Conservation (phyloP, 2,888 invertebrate species). For the Alloplasta piceator region DNA sequence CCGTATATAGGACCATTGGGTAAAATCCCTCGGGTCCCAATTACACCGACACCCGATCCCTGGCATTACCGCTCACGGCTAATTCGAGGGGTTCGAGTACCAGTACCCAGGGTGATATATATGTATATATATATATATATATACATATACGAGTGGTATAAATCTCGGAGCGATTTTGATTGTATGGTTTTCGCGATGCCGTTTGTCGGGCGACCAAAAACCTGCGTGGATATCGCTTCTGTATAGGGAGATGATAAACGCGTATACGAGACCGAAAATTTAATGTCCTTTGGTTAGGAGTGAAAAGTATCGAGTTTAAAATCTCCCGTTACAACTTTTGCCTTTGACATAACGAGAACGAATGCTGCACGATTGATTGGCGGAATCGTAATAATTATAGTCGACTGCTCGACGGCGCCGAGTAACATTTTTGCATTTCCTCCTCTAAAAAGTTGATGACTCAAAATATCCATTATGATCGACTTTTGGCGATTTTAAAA, state of each 20-base stretch:
- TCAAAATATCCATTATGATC: no score
- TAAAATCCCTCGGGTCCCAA: slow-evolving; percentile 82
- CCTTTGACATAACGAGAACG: background rate
- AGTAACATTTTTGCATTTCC: no score
- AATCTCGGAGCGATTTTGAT: slow-evolving; percentile 76
- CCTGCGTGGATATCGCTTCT: slow-evolving; percentile 2
- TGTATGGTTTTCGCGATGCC: slow-evolving; percentile 63
- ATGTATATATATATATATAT: slow-evolving; percentile 1
- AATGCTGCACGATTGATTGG: slow-evolving; percentile 25
- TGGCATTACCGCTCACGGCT: slow-evolving; percentile 81
- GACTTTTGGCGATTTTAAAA: no score
- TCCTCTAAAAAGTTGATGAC: no score
- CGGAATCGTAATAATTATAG: slow-evolving; percentile 4
- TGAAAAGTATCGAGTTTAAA: slow-evolving; percentile 53
- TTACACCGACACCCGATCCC: slow-evolving; percentile 83
- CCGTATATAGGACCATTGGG: slow-evolving; percentile 55
- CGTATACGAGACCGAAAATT: slow-evolving; percentile 35
- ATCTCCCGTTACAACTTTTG: slow-evolving; percentile 54
- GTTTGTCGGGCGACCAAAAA: slow-evolving; percentile 51
- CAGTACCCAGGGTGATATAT: no score
- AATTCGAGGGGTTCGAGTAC: slow-evolving; percentile 80
- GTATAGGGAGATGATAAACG: slow-evolving; percentile 42
- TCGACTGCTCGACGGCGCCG: background rate
- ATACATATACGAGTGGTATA: slow-evolving; percentile 74
- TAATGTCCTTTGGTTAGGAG: slow-evolving; percentile 36